Evolutionary conservation across 2,888 invertebrate species (phyloP), one percentile per base, ranked within the genome.

Genomic region (Nemoura dubitans): DNA sequence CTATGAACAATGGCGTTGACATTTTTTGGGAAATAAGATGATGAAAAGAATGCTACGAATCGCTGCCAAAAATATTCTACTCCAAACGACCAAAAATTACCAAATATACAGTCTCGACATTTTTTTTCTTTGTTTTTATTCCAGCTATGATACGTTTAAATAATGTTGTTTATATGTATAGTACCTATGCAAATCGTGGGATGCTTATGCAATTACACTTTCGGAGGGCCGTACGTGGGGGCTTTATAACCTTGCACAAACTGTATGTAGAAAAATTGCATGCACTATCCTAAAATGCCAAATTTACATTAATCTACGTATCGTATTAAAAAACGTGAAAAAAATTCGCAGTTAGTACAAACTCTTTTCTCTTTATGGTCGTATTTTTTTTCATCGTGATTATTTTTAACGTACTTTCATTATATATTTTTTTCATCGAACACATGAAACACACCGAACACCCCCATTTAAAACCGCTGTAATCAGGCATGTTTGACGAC

Each of bases 211-310:
- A 42, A 77, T 84, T 76, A 86, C 30, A 82, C 26, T 43, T 76
- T 85, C 76, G 86, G 87, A 82, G 77, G 83, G 83, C 42, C 30
- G 59, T 16, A 26, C 76, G 27, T 83, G 29, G 87, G 87, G 78
- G 77, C 42, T 59, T 86, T 76, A 36, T 36, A 36, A 80, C 86
- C 76, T 87, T 87, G 87, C 87, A 83, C 85, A 85, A 36, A 85
- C 85, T 87, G 86, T 82, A 36, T 36, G 87, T 87, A 87, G 87
- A 87, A 87, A 87, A 87, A 82, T 87, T 87, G 86, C 87, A 87
- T 87, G 87, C 86, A 86, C 78, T 87, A 82, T 82, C 76, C 84
- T 84, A 84, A 26, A 76, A 84, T 84, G 84, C 84, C 84, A 83
- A 59, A 43, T 84, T 59, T 84, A 84, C 84, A 84, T 21, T 84